phyloP scores from a whole-genome alignment of 2,113 vertebrate species.

The Isichthys henryi region DNA sequence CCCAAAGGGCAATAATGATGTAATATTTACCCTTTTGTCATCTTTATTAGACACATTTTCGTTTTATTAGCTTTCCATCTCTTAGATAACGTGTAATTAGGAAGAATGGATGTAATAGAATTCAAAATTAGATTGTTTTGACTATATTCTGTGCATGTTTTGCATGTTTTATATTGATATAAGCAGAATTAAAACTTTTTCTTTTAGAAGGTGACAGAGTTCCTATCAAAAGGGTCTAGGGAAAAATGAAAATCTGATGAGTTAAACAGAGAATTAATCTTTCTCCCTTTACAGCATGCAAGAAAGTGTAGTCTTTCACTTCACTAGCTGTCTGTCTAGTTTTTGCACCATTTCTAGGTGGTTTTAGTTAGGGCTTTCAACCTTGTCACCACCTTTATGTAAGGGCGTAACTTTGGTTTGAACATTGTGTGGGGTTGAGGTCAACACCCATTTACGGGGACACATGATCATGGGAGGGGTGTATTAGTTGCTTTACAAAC shows the following conservation, averaged over 20 bases:
- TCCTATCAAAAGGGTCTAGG: neutral
- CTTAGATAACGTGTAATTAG: neutral
- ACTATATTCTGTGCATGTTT: neutral
- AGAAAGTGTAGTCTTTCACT: neutral
- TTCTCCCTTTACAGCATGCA: neutral
- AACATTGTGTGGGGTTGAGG: too few species aligned
- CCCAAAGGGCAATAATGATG: neutral
- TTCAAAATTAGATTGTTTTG: neutral
- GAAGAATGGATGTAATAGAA: neutral
- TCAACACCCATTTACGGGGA: too few species aligned
- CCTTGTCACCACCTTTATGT: neutral
- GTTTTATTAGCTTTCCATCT: neutral
- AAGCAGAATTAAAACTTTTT: neutral
- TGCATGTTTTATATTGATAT: neutral
- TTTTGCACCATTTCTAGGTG: neutral
- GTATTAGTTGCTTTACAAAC: too few species aligned
- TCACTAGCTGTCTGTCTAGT: neutral
- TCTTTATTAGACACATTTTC: neutral
- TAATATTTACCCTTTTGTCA: neutral
- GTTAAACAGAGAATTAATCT: neutral
- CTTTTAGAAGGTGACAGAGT: neutral
- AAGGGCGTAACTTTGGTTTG: too few species aligned
- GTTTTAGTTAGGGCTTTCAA: neutral
- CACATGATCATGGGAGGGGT: too few species aligned
- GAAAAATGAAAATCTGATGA: neutral